phyloP scores from a whole-genome alignment of 2,113 vertebrate species.

The Lethenteron camtschaticum region DNA sequence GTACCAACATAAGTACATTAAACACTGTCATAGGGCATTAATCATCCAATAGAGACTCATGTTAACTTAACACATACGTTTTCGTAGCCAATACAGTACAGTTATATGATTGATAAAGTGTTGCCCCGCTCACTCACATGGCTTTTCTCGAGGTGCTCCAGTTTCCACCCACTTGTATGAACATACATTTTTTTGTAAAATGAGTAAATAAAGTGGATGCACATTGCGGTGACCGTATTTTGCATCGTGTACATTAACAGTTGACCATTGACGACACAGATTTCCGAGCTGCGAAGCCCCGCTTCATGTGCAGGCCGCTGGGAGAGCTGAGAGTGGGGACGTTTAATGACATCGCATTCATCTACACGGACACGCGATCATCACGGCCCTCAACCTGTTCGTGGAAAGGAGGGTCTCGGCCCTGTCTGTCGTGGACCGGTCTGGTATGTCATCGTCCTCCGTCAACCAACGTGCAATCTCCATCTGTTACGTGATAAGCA shows the following conservation, averaged over 20 bases:
- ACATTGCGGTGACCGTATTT: too few species aligned
- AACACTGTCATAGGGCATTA: too few species aligned
- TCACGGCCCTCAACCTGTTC: conserved; percentile 78
- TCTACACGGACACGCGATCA: conserved; percentile 58
- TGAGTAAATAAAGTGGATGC: too few species aligned
- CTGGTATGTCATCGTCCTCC: conserved; percentile 23
- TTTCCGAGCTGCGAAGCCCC: conserved; percentile 74
- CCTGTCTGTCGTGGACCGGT: conserved; percentile 71
- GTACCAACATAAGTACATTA: too few species aligned
- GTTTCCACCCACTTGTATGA: too few species aligned
- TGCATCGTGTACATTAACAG: neutral
- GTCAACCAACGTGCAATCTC: too few species aligned
- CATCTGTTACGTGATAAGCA: too few species aligned
- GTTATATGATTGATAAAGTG: neutral
- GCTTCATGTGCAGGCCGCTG: conserved; percentile 49
- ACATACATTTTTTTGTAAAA: too few species aligned
- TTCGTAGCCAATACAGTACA: neutral
- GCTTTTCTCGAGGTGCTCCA: too few species aligned
- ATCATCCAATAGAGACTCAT: too few species aligned
- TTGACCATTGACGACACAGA: conserved; percentile 24
- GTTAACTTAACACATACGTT: neutral
- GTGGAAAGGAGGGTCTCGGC: conserved; percentile 82
- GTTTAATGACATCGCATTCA: conserved; percentile 63
- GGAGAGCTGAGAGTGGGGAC: conserved; percentile 68
- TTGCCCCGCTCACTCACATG: neutral